Percentiles rank a stretch among this genome's conserved stretches.
Evolutionary conservation across 2,888 invertebrate species (phyloP).

Genomic region (Acanthosepion lycidas): DNA sequence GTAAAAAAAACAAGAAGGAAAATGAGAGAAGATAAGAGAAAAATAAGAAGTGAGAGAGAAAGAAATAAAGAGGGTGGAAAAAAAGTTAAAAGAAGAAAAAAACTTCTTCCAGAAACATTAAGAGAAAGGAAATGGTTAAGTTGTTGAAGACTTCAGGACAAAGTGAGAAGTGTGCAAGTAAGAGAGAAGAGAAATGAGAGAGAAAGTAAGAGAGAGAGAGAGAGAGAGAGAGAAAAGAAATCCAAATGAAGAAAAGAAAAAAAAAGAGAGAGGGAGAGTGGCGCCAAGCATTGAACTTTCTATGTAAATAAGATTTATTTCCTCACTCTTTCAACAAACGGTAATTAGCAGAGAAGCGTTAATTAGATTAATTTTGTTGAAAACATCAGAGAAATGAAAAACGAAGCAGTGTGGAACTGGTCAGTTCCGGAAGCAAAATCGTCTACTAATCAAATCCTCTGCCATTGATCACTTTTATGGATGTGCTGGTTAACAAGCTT

Average conservation of each 20-base stretch:
- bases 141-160: background rate
- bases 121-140: background rate
- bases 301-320: slow-evolving; percentile 33
- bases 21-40: background rate
- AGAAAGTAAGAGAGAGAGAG: background rate
- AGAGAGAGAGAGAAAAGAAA: background rate
- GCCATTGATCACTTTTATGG: slow-evolving; percentile 33
- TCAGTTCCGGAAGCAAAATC: slow-evolving; percentile 13
- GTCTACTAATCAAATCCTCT: slow-evolving; percentile 1
- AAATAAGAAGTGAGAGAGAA: background rate
- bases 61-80: background rate
- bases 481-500: slow-evolving; percentile 33
- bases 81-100: background rate
- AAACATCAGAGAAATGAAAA: slow-evolving; percentile 33
- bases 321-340: background rate
- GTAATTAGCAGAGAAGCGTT: slow-evolving; percentile 20
- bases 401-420: background rate
- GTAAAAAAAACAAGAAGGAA: background rate
- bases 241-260: background rate
- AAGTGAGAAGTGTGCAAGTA: background rate
- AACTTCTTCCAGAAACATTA: accelerated
- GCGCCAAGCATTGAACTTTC: background rate
- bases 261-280: background rate
- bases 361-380: background rate
- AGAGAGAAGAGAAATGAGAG: background rate